Conservation (phyloP, 2,113 vertebrate species). For the Ciconia stormi region DNA sequence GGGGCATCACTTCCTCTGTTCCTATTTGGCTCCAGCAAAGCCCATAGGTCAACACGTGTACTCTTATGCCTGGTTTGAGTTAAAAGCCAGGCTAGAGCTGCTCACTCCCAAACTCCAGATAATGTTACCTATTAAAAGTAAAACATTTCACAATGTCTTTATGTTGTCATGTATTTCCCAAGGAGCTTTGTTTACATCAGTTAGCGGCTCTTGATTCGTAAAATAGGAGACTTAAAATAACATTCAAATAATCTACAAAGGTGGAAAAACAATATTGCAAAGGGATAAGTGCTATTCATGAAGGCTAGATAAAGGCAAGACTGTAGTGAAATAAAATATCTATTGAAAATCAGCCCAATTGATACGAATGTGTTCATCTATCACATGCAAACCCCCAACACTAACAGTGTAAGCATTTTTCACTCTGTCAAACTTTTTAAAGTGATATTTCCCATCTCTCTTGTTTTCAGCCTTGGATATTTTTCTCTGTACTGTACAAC, state of each 20-base stretch:
- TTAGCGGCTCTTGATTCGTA: background rate
- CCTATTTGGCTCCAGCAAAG: conserved; percentile 48
- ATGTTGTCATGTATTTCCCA: background rate
- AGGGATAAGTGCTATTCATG: background rate
- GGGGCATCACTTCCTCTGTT: conserved; percentile 81
- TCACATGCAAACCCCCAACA: background rate
- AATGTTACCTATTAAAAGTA: conserved; percentile 11
- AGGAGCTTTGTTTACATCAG: background rate
- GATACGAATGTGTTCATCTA: background rate
- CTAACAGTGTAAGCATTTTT: background rate
- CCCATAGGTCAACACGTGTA: conserved; percentile 68
- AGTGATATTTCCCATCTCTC: background rate
- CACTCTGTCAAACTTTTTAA: background rate
- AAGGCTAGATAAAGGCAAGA: background rate
- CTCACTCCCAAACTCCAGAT: background rate
- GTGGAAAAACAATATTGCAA: background rate
- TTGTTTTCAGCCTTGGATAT: background rate
- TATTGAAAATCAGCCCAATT: background rate
- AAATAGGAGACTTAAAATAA: background rate
- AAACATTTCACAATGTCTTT: conserved; percentile 16
- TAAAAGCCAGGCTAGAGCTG: conserved; percentile 49
- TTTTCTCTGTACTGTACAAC: background rate
- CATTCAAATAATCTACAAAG: background rate
- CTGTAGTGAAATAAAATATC: background rate
- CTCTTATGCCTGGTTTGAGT: conserved; percentile 70